Evolutionary conservation across 2,888 invertebrate genomes (phyloP).

Genomic region (Xestia c-nigrum): DNA sequence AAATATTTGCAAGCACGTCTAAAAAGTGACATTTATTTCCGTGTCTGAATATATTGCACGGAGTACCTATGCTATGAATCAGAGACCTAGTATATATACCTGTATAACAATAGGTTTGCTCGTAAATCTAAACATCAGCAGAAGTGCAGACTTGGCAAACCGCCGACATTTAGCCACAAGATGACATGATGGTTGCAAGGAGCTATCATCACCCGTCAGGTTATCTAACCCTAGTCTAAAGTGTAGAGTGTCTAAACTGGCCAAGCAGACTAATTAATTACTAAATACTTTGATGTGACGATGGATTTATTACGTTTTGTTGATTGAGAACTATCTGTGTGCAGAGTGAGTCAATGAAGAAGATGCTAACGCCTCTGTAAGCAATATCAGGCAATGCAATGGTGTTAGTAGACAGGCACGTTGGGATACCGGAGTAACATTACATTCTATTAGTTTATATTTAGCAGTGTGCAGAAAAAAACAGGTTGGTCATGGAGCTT

Average conservation of each 20-base stretch:
- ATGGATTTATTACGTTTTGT: constrained; percentile 42
- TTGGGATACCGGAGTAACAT: constrained; percentile 10
- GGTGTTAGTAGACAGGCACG: background rate
- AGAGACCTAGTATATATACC: constrained; percentile 13
- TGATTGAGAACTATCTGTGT: constrained; percentile 44
- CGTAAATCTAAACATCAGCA: constrained; percentile 50
- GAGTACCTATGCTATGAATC: constrained; percentile 35
- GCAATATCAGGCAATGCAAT: background rate
- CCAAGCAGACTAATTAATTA: constrained; percentile 44
- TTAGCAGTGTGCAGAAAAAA: background rate
- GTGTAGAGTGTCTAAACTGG: constrained; percentile 33
- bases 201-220: constrained; percentile 52
- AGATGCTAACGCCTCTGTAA: background rate
- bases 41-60: constrained; percentile 21
- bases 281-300: constrained; percentile 36
- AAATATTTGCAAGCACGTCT: constrained; percentile 26
- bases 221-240: constrained; percentile 32
- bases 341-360: constrained; percentile 5
- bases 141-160: constrained; percentile 40
- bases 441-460: background rate
- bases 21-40: constrained; percentile 19
- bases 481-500: background rate
- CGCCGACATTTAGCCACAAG: constrained; percentile 33
- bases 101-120: constrained; percentile 23
- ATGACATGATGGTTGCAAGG: constrained; percentile 33